Conservation (phyloP, 2,888 invertebrate genomes). For the Eupithecia subfuscata region DNA sequence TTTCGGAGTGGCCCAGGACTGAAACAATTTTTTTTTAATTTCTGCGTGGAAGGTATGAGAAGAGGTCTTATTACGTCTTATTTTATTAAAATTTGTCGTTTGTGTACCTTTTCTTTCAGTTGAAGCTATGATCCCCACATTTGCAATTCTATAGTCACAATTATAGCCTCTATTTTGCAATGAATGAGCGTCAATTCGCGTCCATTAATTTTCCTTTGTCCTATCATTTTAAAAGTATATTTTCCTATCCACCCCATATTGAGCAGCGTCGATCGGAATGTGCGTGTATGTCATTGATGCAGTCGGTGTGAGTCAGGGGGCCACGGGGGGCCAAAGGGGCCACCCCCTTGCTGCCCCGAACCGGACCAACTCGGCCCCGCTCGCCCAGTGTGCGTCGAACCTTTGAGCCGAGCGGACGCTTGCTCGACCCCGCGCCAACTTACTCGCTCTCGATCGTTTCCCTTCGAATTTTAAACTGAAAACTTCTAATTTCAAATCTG, state of each 20-base stretch:
- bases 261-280: slow-evolving; percentile 66
- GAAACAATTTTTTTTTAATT: neutral
- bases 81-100: neutral
- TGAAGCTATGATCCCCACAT: neutral
- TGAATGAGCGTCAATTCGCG: neutral
- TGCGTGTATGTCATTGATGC: slow-evolving; percentile 84
- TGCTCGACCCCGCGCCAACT: slow-evolving; percentile 73
- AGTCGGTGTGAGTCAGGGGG: slow-evolving; percentile 78
- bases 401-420: slow-evolving; percentile 66
- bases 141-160: neutral
- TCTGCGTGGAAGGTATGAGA: neutral
- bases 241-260: slow-evolving; percentile 69
- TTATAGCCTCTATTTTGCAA: neutral
- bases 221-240: slow-evolving; percentile 50
- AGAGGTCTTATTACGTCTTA: neutral
- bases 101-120: neutral
- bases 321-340: slow-evolving; percentile 44
- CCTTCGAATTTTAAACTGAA: slow-evolving; percentile 48
- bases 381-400: slow-evolving; percentile 77
- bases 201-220: slow-evolving; percentile 31
- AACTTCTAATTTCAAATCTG: slow-evolving; percentile 51
- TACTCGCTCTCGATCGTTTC: slow-evolving; percentile 71
- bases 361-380: slow-evolving; percentile 38
- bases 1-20: neutral
- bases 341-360: slow-evolving; percentile 27